phyloP scores from a whole-genome alignment of 2,113 vertebrate genomes.

The Psophia crepitans region DNA sequence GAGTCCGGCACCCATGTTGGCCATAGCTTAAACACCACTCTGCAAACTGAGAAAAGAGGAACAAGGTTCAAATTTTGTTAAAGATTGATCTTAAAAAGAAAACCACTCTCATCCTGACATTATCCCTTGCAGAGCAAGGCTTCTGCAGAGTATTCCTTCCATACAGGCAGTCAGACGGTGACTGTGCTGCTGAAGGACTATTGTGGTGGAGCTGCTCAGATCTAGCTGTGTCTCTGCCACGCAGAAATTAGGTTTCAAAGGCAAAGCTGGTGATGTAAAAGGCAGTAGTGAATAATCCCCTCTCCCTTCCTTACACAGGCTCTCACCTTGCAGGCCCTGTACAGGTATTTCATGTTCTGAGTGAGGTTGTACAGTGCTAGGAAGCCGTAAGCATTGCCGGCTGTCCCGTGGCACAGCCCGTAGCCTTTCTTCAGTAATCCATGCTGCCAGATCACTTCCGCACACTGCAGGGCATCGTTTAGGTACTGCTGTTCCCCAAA shows the following conservation, averaged over 20 bases:
- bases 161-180: not conserved
- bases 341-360: constrained; percentile 85
- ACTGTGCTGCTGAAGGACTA: not conserved
- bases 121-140: not conserved
- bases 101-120: not conserved
- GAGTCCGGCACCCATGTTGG: constrained; percentile 90
- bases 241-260: not conserved
- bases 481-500: constrained; percentile 87
- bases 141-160: not conserved
- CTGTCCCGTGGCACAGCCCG: constrained; percentile 90
- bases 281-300: not conserved
- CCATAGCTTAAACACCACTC: constrained; percentile 98
- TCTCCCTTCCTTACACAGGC: not conserved
- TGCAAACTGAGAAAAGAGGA: constrained; percentile 82
- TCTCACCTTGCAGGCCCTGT: constrained; percentile 92
- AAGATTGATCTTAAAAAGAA: not conserved
- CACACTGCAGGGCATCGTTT: constrained; percentile 82
- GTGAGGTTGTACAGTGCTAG: constrained; percentile 87
- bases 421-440: constrained; percentile 95
- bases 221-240: not conserved
- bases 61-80: not conserved
- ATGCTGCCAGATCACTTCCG: constrained; percentile 87
- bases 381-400: constrained; percentile 93
- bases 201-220: not conserved
- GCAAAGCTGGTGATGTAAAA: not conserved